Conservation (phyloP, 2,113 vertebrate genomes). For the Atherinomorus stipes region DNA sequence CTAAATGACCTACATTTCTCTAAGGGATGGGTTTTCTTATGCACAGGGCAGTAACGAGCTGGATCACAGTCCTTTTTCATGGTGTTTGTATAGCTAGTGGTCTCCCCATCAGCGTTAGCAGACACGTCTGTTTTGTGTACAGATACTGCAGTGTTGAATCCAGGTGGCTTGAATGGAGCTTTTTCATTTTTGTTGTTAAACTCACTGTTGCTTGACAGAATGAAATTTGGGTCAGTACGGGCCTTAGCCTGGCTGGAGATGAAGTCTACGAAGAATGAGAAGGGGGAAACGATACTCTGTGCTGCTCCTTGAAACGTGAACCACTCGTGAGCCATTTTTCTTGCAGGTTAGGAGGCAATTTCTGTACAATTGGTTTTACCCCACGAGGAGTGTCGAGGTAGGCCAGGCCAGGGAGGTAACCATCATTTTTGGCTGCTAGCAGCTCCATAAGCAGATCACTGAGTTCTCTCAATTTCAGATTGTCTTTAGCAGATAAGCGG, state of each 20-base stretch:
- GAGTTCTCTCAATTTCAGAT: not conserved
- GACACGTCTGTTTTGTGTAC: not conserved
- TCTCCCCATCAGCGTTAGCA: not conserved
- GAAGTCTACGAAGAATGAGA: not conserved
- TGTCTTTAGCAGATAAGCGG: not conserved
- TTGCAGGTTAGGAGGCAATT: too few species aligned
- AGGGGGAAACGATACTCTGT: not conserved
- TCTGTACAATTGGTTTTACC: not conserved
- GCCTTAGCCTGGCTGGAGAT: not conserved
- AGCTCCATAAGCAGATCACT: too few species aligned
- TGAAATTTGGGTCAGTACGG: not conserved
- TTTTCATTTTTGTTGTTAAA: too few species aligned
- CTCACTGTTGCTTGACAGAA: not conserved
- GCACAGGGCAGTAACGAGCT: not conserved
- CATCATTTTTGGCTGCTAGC: too few species aligned
- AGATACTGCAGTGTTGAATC: not conserved
- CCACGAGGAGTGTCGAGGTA: not conserved
- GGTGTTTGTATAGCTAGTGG: too few species aligned
- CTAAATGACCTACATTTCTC: not conserved
- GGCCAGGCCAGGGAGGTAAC: not conserved
- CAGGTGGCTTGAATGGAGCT: not conserved
- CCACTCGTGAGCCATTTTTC: not conserved
- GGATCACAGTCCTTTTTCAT: too few species aligned
- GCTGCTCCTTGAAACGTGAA: not conserved
- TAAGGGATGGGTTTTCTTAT: not conserved